phyloP scores from a whole-genome alignment of 2,113 vertebrate species.

The Eublepharis macularius region DNA sequence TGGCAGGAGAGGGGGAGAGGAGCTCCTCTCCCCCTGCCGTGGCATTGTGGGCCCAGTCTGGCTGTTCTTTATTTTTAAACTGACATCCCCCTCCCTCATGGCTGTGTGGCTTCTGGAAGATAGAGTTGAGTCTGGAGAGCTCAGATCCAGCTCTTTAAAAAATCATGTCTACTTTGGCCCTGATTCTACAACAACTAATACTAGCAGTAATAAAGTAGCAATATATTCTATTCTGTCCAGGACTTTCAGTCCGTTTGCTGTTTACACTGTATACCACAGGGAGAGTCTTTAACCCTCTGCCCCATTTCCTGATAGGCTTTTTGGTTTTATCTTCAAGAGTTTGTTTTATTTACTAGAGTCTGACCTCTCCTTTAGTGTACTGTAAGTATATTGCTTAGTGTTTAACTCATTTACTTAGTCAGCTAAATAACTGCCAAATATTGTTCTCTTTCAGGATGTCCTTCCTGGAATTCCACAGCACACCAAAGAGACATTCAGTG shows the following conservation, averaged over 20 bases:
- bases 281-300: slow-evolving; percentile 44
- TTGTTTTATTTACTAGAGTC: slow-evolving; percentile 63
- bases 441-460: slow-evolving; percentile 74
- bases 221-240: neutral
- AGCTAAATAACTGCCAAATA: slow-evolving; percentile 69
- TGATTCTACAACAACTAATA: too few species aligned
- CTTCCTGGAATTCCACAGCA: slow-evolving; percentile 75
- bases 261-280: slow-evolving; percentile 36
- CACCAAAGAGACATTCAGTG: slow-evolving; percentile 65
- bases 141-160: too few species aligned
- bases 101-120: too few species aligned
- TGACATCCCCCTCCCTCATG: too few species aligned
- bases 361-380: slow-evolving; percentile 69
- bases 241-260: slow-evolving; percentile 43
- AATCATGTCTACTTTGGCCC: too few species aligned
- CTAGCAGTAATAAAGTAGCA: neutral
- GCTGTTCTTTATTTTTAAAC: too few species aligned
- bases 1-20: too few species aligned
- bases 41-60: too few species aligned
- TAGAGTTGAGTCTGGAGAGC: too few species aligned
- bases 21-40: too few species aligned
- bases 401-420: slow-evolving; percentile 71
- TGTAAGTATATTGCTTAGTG: slow-evolving; percentile 60
- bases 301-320: slow-evolving; percentile 69
- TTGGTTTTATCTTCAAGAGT: slow-evolving; percentile 69